phyloP scores from a whole-genome alignment of 2,888 invertebrate genomes.

The Drosophila subquinaria region DNA sequence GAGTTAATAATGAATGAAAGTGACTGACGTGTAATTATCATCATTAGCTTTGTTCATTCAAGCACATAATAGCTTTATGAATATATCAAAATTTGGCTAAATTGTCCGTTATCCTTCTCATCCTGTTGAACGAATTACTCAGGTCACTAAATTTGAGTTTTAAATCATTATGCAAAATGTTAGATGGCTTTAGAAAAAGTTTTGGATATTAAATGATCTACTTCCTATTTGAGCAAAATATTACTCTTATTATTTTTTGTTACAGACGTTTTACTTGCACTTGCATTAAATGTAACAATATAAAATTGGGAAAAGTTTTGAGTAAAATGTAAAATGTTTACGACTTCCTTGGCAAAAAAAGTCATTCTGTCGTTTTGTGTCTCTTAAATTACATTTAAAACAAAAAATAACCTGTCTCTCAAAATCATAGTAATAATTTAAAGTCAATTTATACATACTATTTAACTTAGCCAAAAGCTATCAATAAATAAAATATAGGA shows the following conservation, averaged over 20 bases:
- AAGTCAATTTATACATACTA: neutral
- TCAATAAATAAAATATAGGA: neutral
- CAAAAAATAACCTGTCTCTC: neutral
- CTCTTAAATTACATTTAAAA: neutral
- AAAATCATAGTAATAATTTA: neutral
- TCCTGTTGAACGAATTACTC: neutral
- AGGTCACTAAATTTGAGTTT: neutral
- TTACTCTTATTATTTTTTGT: too few relatives aligned
- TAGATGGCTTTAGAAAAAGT: neutral
- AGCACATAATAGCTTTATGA: conserved; percentile 13
- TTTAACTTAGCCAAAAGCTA: neutral
- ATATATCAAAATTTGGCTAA: conserved; percentile 11
- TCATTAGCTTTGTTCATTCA: conserved; percentile 29
- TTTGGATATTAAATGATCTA: neutral
- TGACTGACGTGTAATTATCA: conserved; percentile 51
- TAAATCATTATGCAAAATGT: neutral
- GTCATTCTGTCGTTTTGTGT: neutral
- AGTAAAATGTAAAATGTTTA: neutral
- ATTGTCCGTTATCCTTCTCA: neutral
- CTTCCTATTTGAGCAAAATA: neutral
- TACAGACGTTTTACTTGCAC: neutral
- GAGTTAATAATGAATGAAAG: conserved; percentile 33
- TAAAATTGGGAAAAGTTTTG: neutral
- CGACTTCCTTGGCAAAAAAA: neutral
- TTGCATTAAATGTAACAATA: neutral